These are phyloP conservation scores for Scaptodrosophila latifasciaeformis DNA, from an alignment of 2,888 invertebrate genomes.

Conservation along the genomic window DNA sequence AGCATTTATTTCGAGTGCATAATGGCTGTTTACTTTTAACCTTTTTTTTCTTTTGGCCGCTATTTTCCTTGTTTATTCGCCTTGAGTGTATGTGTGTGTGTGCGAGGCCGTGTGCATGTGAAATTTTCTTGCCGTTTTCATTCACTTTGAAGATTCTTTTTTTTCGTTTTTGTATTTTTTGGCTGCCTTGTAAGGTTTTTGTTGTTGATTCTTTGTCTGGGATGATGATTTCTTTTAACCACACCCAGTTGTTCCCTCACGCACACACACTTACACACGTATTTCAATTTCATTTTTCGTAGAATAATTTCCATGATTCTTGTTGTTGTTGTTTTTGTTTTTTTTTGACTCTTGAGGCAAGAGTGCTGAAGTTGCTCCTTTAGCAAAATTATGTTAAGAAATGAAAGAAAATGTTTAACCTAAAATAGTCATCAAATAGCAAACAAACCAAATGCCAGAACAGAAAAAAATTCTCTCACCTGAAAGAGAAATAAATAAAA, in stretches of 20 bases:
- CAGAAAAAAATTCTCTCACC: too few relatives aligned
- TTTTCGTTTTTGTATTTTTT: not conserved
- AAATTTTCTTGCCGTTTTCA: constrained; percentile 38
- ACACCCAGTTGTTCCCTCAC: constrained; percentile 1
- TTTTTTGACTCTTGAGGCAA: constrained; percentile 6
- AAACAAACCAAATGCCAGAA: constrained; percentile 20
- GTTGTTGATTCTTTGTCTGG: not conserved
- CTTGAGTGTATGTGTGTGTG: constrained; percentile 8
- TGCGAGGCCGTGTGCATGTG: constrained; percentile 6
- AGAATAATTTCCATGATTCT: constrained; percentile 35
- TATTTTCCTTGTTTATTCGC: not conserved
- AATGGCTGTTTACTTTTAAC: constrained; percentile 66
- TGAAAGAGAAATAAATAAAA: too few relatives aligned
- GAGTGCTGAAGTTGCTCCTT: constrained; percentile 20
- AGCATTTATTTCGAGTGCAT: constrained; percentile 59
- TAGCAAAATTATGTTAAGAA: constrained; percentile 33
- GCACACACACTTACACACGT: too few relatives aligned
- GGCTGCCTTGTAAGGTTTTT: not conserved
- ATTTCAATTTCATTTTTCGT: too few relatives aligned
- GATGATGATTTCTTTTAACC: constrained; percentile 3
- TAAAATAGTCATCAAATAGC: constrained; percentile 55
- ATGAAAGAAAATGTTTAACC: constrained; percentile 44
- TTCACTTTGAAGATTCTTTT: constrained; percentile 56
- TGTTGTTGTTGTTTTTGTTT: constrained; percentile 10
- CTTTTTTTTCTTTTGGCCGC: constrained; percentile 21